These are phyloP conservation scores for Rhadina sibilatrix DNA, from an alignment of 2,113 vertebrate genomes.

Conservation along the genomic window DNA sequence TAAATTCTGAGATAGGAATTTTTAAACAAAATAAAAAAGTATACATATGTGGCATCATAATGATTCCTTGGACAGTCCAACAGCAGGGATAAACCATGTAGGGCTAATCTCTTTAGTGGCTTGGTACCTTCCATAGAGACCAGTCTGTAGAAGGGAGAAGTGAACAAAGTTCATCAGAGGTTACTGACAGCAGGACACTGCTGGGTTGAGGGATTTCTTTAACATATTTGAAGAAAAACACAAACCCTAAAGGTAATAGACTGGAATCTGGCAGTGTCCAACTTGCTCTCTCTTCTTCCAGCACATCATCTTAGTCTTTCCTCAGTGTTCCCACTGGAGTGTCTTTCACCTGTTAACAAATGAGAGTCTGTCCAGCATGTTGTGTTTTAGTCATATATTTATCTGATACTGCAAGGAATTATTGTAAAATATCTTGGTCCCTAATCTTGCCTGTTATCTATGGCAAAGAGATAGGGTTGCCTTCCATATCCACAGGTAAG, in stretches of 20 bases:
- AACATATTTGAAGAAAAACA: background rate
- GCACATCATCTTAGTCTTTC: background rate
- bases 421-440: background rate
- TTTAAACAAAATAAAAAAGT: background rate
- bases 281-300: background rate
- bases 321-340: background rate
- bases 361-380: background rate
- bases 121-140: background rate
- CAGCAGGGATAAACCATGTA: background rate
- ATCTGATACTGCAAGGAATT: background rate
- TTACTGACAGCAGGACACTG: background rate
- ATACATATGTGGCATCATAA: background rate
- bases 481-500: background rate
- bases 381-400: background rate
- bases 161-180: background rate
- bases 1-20: background rate
- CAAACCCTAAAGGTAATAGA: background rate
- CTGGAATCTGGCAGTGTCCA: background rate
- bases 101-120: background rate
- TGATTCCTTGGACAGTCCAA: background rate
- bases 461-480: background rate
- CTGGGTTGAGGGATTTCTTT: background rate
- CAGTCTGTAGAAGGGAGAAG: background rate
- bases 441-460: background rate
- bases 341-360: background rate